phyloP scores from a whole-genome alignment of 2,888 invertebrate genomes.

The Scotopteryx bipunctaria region DNA sequence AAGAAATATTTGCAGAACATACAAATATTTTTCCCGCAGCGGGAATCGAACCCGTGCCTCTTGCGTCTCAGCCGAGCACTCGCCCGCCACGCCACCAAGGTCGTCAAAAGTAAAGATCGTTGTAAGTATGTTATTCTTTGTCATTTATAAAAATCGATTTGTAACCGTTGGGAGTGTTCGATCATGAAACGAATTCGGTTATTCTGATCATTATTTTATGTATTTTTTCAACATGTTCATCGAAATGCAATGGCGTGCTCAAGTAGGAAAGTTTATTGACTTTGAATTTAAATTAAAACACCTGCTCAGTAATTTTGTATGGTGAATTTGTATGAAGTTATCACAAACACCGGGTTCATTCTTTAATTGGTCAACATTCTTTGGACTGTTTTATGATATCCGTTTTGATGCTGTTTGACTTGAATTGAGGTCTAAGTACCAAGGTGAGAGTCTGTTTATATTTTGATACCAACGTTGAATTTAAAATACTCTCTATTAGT shows the following conservation, averaged over 20 bases:
- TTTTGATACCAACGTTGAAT: too few relatives aligned
- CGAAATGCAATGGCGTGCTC: conserved; percentile 4
- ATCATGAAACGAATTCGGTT: conserved; percentile 1
- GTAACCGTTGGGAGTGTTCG: neutral
- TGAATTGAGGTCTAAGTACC: conserved; percentile 5
- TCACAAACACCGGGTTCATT: conserved; percentile 32
- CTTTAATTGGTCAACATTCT: conserved; percentile 49
- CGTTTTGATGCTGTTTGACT: conserved; percentile 28
- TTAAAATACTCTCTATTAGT: too few relatives aligned
- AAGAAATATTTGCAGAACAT: too few relatives aligned
- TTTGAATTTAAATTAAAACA: conserved; percentile 27
- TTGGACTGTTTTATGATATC: conserved; percentile 28
- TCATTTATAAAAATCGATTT: neutral
- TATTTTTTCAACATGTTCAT: conserved; percentile 18
- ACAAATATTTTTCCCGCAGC: too few relatives aligned
- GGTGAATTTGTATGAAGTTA: conserved; percentile 25
- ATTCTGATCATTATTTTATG: conserved; percentile 3
- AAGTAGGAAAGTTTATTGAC: conserved; percentile 12
- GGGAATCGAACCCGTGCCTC: too few relatives aligned
- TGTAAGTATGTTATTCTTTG: too few relatives aligned
- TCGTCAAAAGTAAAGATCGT: too few relatives aligned
- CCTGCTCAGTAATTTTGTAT: neutral
- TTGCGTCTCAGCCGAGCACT: too few relatives aligned
- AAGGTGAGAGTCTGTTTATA: neutral
- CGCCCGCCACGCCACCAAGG: too few relatives aligned